A percentile compares a stretch with the other conserved stretches of the same genome.
These are phyloP conservation scores for Octonoba sinensis DNA, from an alignment of 2,888 invertebrate species.

Conservation along the genomic window DNA sequence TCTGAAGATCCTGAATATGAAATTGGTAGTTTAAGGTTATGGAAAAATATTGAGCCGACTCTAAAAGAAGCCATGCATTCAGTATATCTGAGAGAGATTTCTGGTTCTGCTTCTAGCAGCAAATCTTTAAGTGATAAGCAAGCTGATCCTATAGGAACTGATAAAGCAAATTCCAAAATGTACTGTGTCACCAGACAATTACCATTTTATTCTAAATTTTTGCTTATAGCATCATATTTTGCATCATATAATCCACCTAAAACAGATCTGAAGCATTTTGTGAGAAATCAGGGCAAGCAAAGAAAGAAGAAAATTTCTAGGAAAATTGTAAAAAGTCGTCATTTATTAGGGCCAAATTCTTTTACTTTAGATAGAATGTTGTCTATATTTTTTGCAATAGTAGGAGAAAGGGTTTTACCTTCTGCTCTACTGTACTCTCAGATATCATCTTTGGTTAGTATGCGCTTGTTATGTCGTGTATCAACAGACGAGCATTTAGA, in stretches of 20 bases:
- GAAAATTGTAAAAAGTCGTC: conserved; percentile 73
- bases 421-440: conserved; percentile 47
- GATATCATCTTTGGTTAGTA: conserved; percentile 37
- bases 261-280: conserved; percentile 79
- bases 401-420: conserved; percentile 71
- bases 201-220: conserved; percentile 89
- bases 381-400: conserved; percentile 90
- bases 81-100: conserved; percentile 40
- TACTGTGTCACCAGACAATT: conserved; percentile 71
- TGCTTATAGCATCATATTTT: conserved; percentile 89
- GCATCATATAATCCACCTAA: conserved; percentile 93
- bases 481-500: conserved; percentile 50
- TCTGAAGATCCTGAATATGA: conserved; percentile 38
- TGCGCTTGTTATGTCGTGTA: conserved; percentile 30
- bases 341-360: conserved; percentile 83
- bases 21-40: conserved; percentile 20
- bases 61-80: conserved; percentile 41
- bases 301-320: conserved; percentile 77
- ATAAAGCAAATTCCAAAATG: neutral
- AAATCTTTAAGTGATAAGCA: neutral
- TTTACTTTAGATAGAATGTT: conserved; percentile 85
- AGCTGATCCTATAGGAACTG: neutral
- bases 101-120: conserved; percentile 16
- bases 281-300: conserved; percentile 73
- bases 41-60: conserved; percentile 51